A percentile compares a stretch with the other conserved stretches of the same genome.
phyloP scores from a whole-genome alignment of 2,113 vertebrate species.

The Pluvianellus socialis region DNA sequence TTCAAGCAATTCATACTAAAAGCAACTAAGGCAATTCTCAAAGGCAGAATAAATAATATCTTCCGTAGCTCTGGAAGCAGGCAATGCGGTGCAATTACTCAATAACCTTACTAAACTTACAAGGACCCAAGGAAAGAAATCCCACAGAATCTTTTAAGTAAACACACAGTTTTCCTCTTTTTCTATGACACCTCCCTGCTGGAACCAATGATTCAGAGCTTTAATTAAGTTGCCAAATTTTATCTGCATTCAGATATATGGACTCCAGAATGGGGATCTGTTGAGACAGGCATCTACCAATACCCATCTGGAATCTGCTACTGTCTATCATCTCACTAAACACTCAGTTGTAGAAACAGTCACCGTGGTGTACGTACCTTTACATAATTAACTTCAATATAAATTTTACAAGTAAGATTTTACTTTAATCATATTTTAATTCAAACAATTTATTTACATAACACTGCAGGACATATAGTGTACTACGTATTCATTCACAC shows the following conservation, averaged over 20 bases:
- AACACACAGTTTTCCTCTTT: background rate
- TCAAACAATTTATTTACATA: conserved; percentile 6
- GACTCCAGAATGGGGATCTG: conserved; percentile 48
- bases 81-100: background rate
- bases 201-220: conserved; percentile 61
- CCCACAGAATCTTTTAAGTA: background rate
- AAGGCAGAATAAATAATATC: background rate
- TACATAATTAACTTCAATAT: background rate
- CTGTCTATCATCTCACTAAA: background rate
- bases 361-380: background rate
- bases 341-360: background rate
- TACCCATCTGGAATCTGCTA: background rate
- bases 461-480: background rate
- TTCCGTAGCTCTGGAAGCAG: background rate
- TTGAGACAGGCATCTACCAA: conserved; percentile 45
- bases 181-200: background rate
- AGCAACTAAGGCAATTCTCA: background rate
- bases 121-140: background rate
- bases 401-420: background rate
- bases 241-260: background rate
- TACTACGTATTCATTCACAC: background rate
- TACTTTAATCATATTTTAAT: conserved; percentile 9
- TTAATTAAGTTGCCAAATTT: background rate
- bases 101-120: accelerated
- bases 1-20: background rate